Conservation (phyloP, 2,888 invertebrate genomes). For the Drosophila nr. perissopoda region DNA sequence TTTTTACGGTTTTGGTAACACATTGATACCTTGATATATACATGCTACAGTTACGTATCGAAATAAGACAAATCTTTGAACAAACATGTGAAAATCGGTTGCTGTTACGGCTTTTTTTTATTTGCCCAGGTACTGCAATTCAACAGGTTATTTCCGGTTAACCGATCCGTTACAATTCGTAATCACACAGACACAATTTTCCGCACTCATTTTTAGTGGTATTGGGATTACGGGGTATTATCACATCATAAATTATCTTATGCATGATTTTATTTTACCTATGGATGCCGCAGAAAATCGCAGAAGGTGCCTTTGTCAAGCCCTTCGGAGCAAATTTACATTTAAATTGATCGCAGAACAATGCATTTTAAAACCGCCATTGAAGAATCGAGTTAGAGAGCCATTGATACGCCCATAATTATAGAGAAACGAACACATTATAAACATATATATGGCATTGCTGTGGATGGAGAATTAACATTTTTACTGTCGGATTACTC, state of each 20-base stretch:
- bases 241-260: background rate
- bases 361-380: background rate
- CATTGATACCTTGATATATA: background rate
- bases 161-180: background rate
- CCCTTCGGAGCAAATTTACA: background rate
- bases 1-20: background rate
- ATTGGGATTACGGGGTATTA: background rate
- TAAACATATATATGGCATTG: background rate
- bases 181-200: background rate
- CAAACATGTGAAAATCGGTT: background rate
- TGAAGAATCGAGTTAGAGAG: background rate
- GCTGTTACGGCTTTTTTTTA: background rate
- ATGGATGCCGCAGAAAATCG: conserved; percentile 1
- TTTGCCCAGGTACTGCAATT: background rate
- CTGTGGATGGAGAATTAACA: background rate
- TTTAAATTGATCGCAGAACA: background rate
- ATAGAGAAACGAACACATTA: background rate
- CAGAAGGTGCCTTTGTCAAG: background rate
- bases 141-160: background rate
- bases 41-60: background rate
- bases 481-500: background rate
- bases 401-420: background rate
- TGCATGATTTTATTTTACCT: background rate
- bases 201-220: too few relatives aligned
- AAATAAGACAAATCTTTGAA: background rate